phyloP scores from a whole-genome alignment of 2,888 invertebrate species.

The Chalcosyrphus nemorum region DNA sequence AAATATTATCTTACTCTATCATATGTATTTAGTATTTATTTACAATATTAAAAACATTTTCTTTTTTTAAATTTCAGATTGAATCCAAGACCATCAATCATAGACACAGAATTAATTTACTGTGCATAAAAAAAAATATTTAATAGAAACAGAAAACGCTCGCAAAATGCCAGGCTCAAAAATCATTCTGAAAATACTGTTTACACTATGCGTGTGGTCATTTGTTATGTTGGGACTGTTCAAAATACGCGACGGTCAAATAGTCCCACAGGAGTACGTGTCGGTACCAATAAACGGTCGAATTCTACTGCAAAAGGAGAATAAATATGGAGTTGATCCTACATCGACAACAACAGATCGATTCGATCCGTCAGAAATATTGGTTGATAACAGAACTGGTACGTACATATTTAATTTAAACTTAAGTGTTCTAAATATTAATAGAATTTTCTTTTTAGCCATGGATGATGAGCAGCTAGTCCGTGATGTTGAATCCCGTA shows the following conservation, averaged over 20 bases:
- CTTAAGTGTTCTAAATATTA: neutral
- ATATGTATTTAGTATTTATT: neutral
- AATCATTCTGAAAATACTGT: conserved; percentile 81
- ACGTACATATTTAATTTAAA: conserved; percentile 30
- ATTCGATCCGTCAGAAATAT: conserved; percentile 81
- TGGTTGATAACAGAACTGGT: conserved; percentile 82
- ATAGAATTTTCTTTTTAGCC: conserved; percentile 74
- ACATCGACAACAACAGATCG: conserved; percentile 82
- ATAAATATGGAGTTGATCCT: conserved; percentile 79
- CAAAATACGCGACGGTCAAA: conserved; percentile 81
- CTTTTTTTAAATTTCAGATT: neutral
- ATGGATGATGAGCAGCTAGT: conserved; percentile 88
- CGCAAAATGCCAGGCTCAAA: conserved; percentile 80
- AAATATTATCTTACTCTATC: no score
- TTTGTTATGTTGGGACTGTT: conserved; percentile 81
- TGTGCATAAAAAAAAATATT: neutral
- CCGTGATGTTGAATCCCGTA: conserved; percentile 89
- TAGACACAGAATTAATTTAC: neutral
- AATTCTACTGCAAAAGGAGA: conserved; percentile 81
- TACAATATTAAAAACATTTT: neutral
- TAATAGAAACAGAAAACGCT: neutral
- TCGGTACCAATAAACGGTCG: conserved; percentile 80
- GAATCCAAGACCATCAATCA: neutral
- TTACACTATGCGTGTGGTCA: conserved; percentile 82
- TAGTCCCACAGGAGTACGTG: conserved; percentile 80